Evolutionary conservation across 2,888 invertebrate genomes (phyloP).

Genomic region (Willowsia nigromaculata): DNA sequence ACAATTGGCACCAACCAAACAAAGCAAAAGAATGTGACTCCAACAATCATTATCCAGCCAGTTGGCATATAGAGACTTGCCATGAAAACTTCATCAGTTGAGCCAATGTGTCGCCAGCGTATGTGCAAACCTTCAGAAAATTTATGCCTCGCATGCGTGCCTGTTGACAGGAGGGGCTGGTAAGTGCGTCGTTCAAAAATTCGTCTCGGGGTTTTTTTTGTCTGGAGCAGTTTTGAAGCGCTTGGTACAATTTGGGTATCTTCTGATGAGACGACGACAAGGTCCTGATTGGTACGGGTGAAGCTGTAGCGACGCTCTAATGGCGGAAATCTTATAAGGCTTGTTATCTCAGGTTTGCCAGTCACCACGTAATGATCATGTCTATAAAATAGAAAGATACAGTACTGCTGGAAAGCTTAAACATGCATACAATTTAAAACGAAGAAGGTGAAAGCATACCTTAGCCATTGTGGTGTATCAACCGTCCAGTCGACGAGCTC

Average conservation of each 20-base stretch:
- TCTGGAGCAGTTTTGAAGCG: neutral
- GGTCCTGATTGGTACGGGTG: constrained; percentile 3
- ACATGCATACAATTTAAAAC: neutral
- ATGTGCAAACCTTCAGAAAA: constrained; percentile 9
- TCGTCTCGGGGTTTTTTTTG: neutral
- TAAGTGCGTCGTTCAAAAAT: neutral
- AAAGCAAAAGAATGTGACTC: neutral
- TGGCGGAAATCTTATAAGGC: neutral
- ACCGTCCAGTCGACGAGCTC: constrained; percentile 11
- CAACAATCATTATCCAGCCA: constrained; percentile 5
- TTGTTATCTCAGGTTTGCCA: neutral
- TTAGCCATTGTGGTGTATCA: constrained; percentile 30
- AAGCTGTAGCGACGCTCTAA: neutral
- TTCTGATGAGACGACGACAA: neutral
- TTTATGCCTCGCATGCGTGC: neutral
- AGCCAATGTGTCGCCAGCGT: neutral
- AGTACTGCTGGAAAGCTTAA: neutral
- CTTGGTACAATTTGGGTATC: neutral
- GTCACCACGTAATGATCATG: neutral
- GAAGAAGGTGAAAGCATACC: neutral
- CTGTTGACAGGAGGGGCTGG: neutral
- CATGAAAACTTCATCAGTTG: constrained; percentile 4
- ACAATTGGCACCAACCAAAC: neutral
- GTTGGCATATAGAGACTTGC: constrained; percentile 29
- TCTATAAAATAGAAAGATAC: neutral